These are phyloP conservation scores for Pristionchus mayeri DNA, from an alignment of 2,888 invertebrate species.

Conservation along the genomic window DNA sequence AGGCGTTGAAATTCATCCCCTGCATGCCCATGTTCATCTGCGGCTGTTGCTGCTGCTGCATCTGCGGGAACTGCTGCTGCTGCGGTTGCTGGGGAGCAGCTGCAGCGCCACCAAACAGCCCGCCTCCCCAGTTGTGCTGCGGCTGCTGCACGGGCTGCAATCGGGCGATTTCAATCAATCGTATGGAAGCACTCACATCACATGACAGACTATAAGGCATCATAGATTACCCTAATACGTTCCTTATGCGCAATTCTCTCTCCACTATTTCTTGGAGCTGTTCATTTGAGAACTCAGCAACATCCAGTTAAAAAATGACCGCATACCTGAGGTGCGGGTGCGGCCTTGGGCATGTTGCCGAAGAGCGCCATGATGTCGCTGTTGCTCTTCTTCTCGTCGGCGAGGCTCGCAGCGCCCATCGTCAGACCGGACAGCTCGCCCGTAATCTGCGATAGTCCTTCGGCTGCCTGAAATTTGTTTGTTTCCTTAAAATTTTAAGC, in stretches of 20 bases:
- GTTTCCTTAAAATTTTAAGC: too few species aligned
- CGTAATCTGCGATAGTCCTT: neutral
- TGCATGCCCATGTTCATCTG: neutral
- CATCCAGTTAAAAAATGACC: neutral
- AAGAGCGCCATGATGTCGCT: slow-evolving; percentile 67
- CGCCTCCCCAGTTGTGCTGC: slow-evolving; percentile 45
- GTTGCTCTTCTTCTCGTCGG: slow-evolving; percentile 57
- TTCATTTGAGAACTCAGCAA: neutral
- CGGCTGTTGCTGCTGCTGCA: neutral
- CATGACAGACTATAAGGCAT: neutral
- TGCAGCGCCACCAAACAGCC: neutral
- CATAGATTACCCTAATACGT: too few species aligned
- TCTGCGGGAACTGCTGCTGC: neutral
- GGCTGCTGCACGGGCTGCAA: neutral
- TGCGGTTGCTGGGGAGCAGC: neutral
- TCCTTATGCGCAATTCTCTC: too few species aligned
- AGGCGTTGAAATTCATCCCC: neutral
- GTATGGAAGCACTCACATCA: neutral
- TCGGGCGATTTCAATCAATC: neutral
- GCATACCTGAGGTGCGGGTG: neutral
- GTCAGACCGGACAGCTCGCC: slow-evolving; percentile 18
- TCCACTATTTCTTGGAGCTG: neutral
- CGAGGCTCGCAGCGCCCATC: neutral
- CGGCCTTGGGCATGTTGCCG: slow-evolving; percentile 51
- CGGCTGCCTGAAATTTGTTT: neutral